These are phyloP conservation scores for Falco punctatus DNA, from an alignment of 2,113 vertebrate genomes.

Conservation along the genomic window DNA sequence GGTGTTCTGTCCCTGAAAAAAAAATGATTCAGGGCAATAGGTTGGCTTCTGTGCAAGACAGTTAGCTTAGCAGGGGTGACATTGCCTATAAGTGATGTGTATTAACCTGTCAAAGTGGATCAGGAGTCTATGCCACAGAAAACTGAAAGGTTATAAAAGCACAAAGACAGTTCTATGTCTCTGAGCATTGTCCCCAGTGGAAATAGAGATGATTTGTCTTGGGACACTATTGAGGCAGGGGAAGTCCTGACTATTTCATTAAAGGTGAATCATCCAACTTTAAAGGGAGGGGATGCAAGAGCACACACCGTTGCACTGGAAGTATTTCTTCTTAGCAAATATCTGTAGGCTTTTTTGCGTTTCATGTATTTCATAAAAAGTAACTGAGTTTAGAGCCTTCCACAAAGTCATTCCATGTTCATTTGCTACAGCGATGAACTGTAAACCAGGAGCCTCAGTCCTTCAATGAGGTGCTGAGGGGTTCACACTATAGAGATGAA, in stretches of 20 bases:
- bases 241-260: background rate
- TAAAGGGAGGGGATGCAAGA: background rate
- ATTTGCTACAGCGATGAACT: background rate
- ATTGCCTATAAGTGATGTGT: slow-evolving; percentile 9
- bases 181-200: background rate
- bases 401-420: background rate
- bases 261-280: background rate
- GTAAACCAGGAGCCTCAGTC: background rate
- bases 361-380: background rate
- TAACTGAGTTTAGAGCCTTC: background rate
- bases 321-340: background rate
- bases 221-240: background rate
- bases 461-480: background rate
- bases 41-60: slow-evolving; percentile 21
- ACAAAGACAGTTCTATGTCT: background rate
- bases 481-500: background rate
- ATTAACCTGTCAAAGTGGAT: slow-evolving; percentile 59
- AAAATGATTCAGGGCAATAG: slow-evolving; percentile 18
- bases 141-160: slow-evolving; percentile 42
- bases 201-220: background rate
- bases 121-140: background rate
- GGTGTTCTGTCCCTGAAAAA: background rate
- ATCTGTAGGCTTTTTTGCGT: background rate
- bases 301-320: background rate
- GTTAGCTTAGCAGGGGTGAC: slow-evolving; percentile 20